These are phyloP conservation scores for Anabacerthia variegaticeps DNA, from an alignment of 2,797 vertebrate species.

Conservation along the genomic window DNA sequence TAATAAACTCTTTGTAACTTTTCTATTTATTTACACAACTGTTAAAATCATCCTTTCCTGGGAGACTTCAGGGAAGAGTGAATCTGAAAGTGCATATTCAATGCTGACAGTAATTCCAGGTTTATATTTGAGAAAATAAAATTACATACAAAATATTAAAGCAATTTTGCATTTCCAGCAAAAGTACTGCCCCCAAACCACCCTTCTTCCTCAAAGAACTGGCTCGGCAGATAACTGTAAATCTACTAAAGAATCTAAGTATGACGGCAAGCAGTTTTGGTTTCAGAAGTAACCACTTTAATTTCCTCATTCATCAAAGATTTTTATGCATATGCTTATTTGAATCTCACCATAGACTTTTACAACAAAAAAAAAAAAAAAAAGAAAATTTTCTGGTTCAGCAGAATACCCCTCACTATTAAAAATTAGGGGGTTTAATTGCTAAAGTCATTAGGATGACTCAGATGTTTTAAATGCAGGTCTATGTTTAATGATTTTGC, in stretches of 20 bases:
- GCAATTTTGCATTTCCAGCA: neutral
- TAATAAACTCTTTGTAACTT: neutral
- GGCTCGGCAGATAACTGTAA: rapidly evolving
- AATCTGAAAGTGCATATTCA: neutral
- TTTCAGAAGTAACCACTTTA: neutral
- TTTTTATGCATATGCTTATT: neutral
- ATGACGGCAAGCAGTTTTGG: neutral
- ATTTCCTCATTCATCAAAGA: neutral
- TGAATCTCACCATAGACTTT: neutral
- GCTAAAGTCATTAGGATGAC: neutral
- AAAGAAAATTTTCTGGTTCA: neutral
- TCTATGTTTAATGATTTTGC: neutral
- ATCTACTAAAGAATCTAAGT: neutral
- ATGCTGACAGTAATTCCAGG: neutral
- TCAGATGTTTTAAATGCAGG: neutral
- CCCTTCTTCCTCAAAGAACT: neutral
- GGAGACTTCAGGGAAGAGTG: neutral
- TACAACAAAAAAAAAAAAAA: neutral
- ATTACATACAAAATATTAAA: neutral
- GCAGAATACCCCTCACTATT: neutral
- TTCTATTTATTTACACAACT: neutral
- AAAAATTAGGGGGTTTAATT: neutral
- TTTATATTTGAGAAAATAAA: neutral
- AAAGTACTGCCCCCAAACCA: neutral
- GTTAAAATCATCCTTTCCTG: rapidly evolving